Evolutionary conservation across 1,140 invertebrate species (phyloP), one percentile per base, ranked within the genome.

Genomic region (Drosophila sechellia): DNA sequence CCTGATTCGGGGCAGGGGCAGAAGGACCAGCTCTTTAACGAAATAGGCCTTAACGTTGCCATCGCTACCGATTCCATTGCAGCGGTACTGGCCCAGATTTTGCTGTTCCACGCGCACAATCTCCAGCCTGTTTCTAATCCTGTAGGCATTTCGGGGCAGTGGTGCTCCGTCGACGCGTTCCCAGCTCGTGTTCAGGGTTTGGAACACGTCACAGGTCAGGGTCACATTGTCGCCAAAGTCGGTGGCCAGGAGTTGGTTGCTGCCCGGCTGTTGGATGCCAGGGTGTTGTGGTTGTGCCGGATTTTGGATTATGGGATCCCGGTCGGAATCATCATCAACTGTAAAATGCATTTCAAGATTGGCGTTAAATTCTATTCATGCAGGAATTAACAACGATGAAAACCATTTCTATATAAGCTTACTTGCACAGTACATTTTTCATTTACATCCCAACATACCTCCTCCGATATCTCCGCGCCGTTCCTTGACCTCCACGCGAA

Each of bases 71-170:
- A 94, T 84, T 2, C 95, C 94, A 31, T 94, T 91, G 91, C 97
- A 98, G 34, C 95, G 93, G 85, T 99, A 99, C 69, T 95, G 93
- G 5, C 97, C 97, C 34, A 95, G 94, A 71, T 96, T 95, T 37
- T 95, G 93, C 46, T 93, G 92, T 49, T 94, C 92, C 0, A 96
- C 95, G 25, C 93, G 92, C 5, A 93, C 93, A 31, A 97, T 95
- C 42, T 92, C 94, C 13, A 98, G 90, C 2, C 92, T 93, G 34
- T 95, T 95, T 48, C 93, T 92, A 20, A 92, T 83, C 12, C 94
- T 92, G n/a, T 92, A 92, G 60, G 95, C 94, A 49, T 94, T 93
- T 5, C 90, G 58, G 4, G 96, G 95, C 52, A 97, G 79, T 0
- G 93, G 90, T 31, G 83, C 66, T 43, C 94, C 94, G 81, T 96